Conservation (phyloP, 2,888 invertebrate species). For the Erannis defoliaria region DNA sequence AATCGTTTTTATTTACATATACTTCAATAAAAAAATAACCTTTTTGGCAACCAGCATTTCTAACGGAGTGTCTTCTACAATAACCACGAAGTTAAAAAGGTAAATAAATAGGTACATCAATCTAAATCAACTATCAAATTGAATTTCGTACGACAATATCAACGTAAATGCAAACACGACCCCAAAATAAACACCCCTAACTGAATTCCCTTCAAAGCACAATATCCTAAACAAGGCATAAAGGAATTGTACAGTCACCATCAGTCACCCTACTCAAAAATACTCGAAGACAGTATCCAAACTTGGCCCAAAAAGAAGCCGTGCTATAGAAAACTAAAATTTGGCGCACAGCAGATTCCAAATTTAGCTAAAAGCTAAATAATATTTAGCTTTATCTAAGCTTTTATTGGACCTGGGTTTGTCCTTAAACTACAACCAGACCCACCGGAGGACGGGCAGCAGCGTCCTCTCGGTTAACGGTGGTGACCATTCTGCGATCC, state of each 20-base stretch:
- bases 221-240: slow-evolving; percentile 41
- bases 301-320: not conserved
- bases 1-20: no score
- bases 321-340: not conserved
- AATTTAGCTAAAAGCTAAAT: no score
- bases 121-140: slow-evolving; percentile 22
- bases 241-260: slow-evolving; percentile 50
- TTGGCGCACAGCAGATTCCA: no score
- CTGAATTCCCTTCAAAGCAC: slow-evolving; percentile 33
- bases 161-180: slow-evolving; percentile 26
- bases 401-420: no score
- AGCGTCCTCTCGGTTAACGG: no score
- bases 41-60: no score
- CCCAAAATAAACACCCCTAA: slow-evolving; percentile 34
- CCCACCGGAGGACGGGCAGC: no score
- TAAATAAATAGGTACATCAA: slow-evolving; percentile 4
- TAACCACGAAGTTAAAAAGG: not conserved
- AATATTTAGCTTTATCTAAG: no score
- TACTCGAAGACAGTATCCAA: slow-evolving; percentile 13
- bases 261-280: slow-evolving; percentile 48
- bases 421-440: no score
- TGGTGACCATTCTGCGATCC: no score
- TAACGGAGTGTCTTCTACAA: no score
- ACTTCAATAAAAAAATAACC: no score
- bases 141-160: slow-evolving; percentile 23